Evolutionary conservation across 2,113 vertebrate species (phyloP), one percentile per base, ranked within the genome.

Genomic region (Rhagologus leucostigma): DNA sequence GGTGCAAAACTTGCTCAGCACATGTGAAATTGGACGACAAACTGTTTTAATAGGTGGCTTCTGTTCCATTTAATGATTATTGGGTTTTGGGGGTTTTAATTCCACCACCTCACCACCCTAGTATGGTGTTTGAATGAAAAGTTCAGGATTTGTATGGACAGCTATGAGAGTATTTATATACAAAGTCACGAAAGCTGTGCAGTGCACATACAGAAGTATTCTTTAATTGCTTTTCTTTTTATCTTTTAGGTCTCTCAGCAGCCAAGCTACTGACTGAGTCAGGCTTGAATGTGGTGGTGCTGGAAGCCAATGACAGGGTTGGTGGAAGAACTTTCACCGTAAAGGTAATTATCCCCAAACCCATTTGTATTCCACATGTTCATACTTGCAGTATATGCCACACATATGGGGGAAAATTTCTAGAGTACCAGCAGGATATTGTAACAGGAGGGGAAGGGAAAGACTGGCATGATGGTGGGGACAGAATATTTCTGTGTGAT

Each of bases 301-400:
- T 99, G 97, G 99, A 99, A 98, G 99, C 99, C 78, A 98, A 98
- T 78, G 97, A 99, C 83, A 98, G 99, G 15, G 99, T 99, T 64
- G 99, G 99, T 75, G 99, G 99, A 85, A 98, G 99, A 89, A 99
- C 99, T 84, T 99, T 98, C 90, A 99, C 99, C 1, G 73, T 98
- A 41, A 98, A 96, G 98, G 99, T 99, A 98, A 98, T 97, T 97
- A 68, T 63, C 37, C 39, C 76, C 42, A 78, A n/a, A 67, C 7
- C 35, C 15, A 26, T 75, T 63, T 81, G 10, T 90, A 15, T 16
- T 0, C 15, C 59, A 9, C 35, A 33, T 56, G 15, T 26, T 62
- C 5, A 3, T 53, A 29, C 2, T 39, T 39, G 7, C 2, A 62
- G 12, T 10, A 7, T 56, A 29, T 68, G n/a, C 22, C 41, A 3